Base-by-base conservation (phyloP, 2,113 vertebrate genomes). In the Eleginops maclovinus region DNA sequence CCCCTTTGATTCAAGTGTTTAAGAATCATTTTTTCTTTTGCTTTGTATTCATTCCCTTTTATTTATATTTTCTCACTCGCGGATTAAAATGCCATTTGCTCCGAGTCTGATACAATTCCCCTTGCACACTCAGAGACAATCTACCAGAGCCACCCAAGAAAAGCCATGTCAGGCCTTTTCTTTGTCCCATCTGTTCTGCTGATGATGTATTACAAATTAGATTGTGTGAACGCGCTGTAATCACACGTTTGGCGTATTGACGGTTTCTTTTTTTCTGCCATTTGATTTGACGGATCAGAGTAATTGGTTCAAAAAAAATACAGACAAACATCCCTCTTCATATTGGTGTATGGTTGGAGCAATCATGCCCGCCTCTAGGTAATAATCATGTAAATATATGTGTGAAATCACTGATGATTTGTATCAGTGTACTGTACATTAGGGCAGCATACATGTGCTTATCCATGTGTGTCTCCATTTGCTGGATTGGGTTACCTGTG, bases 401-500 rank as follows among this genome's bases (percentile, higher is more conserved):
- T 46, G 28, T 44, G 41, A 47, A 56, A 63, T 41, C 31, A 36
- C 31, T 36, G 31, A 69, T 22, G 28, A 16, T 9, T 9, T 51
- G 66, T 50, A 5, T 8, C 51, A 28, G 47, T 19, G 31, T 44
- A 9, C 50, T 36, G 6, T 61, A 24, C 28, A 22, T 44, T 3
- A n/a, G 63, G 26, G 2, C 21, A 51, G 4, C 14, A 11, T 70
- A 31, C 53, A 28, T 46, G 0, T 68, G 69, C 49, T 69, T 62
- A 24, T 79, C 44, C 46, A 49, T 62, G 82, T 75, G 54, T 78
- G 78, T 72, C 75, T 64, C 79, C 60, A 66, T 72, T 51, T 55
- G 70, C 24, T 26, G 62, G 81, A 80, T 91, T 77, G 36, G 60
- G 83, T 94, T 93, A 91, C 91, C 83, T 90, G 78, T 66, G 1